Conservation (phyloP, 2,888 invertebrate species). For the Rhagonycha fulva region DNA sequence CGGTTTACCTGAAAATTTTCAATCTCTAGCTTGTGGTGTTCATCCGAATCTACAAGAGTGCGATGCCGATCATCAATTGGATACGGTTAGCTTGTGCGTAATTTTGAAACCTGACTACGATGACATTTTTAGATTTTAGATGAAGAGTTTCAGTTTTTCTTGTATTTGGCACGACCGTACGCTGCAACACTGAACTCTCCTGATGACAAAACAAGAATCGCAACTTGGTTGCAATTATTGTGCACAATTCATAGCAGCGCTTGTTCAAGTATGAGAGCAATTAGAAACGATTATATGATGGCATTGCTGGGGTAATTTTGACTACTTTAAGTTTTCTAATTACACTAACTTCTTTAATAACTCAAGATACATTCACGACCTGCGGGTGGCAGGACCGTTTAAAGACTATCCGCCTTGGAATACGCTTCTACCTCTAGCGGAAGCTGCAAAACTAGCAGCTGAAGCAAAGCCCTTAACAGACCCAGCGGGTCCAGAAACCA, state of each 20-base stretch:
- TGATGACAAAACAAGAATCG: conserved; percentile 54
- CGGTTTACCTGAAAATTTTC: conserved; percentile 51
- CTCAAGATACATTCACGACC: conserved; percentile 50
- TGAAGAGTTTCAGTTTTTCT: conserved; percentile 57
- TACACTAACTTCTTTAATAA: conserved; percentile 33
- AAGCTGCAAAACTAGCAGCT: conserved; percentile 51
- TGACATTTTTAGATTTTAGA: conserved; percentile 47
- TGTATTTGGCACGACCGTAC: conserved; percentile 57
- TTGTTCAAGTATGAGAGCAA: conserved; percentile 58
- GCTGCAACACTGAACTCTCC: conserved; percentile 53
- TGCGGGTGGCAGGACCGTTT: conserved; percentile 58
- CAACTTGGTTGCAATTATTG: conserved; percentile 59
- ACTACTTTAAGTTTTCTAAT: background rate
- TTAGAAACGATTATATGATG: conserved; percentile 63
- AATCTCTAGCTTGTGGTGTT: conserved; percentile 46
- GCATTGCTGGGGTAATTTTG: conserved; percentile 54
- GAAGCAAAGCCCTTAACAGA: conserved; percentile 55
- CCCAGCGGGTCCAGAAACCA: conserved; percentile 55
- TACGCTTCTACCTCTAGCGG: conserved; percentile 51
- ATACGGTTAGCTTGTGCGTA: conserved; percentile 40
- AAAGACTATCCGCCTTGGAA: conserved; percentile 55
- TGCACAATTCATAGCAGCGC: conserved; percentile 53
- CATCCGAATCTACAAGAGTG: conserved; percentile 45
- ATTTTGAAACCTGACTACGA: background rate
- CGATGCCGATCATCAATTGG: conserved; percentile 46